A percentile compares a stretch with the other conserved stretches of the same genome.
Conservation (phyloP, 2,888 invertebrate genomes). For the Andrena trimmerana region DNA sequence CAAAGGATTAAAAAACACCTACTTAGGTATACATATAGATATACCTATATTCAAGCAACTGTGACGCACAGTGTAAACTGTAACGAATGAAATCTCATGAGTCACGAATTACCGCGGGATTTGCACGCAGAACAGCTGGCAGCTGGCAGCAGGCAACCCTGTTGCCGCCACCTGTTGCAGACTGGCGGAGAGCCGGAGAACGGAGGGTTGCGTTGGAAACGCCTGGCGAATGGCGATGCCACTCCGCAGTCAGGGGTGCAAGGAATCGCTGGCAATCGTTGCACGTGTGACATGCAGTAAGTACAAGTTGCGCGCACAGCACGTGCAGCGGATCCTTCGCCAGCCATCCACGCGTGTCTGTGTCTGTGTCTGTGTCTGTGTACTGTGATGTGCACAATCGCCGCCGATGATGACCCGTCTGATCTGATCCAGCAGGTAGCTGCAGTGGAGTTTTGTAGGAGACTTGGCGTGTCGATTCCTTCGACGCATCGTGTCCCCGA, state of each 20-base stretch:
- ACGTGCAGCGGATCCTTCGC: neutral
- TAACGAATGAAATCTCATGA: neutral
- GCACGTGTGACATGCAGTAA: conserved; percentile 34
- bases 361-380: no score
- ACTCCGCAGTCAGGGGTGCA: neutral
- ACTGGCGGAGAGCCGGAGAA: conserved; percentile 18
- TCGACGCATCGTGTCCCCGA: no score
- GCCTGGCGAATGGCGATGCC: neutral
- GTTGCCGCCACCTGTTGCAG: conserved; percentile 52
- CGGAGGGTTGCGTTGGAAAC: conserved; percentile 18
- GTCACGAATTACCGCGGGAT: conserved; percentile 10
- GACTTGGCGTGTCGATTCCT: no score
- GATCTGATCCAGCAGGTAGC: neutral
- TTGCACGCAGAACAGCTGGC: conserved; percentile 2
- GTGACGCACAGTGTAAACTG: no score
- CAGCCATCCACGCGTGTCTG: neutral
- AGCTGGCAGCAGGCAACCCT: neutral
- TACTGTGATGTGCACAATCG: conserved; percentile 10
- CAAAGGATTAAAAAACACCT: no score
- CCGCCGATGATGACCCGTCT: neutral
- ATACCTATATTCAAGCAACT: no score
- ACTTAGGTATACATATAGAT: no score
- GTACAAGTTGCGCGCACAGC: conserved; percentile 13
- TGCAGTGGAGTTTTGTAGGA: neutral
- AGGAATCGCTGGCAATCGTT: conserved; percentile 4